Percentiles rank a stretch among this genome's conserved stretches.
These are phyloP conservation scores for Incurvaria masculella DNA, from an alignment of 2,888 invertebrate genomes.

Conservation along the genomic window DNA sequence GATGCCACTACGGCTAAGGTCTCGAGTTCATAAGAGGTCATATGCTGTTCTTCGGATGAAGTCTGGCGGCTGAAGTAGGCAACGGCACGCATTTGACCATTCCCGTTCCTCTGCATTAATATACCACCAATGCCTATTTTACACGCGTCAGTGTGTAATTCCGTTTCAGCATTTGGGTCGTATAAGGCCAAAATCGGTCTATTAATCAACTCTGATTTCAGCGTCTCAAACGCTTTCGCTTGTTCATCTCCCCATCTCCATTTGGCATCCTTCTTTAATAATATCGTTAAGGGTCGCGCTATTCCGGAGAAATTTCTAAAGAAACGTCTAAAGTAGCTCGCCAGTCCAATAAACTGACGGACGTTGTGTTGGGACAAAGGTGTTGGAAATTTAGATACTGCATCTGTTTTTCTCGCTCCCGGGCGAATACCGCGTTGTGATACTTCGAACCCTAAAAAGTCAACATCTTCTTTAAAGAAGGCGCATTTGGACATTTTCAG, in stretches of 20 bases:
- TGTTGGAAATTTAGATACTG: slow-evolving; percentile 13
- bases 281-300: slow-evolving; percentile 18
- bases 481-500: slow-evolving; percentile 20
- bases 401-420: slow-evolving; percentile 13
- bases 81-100: slow-evolving; percentile 14
- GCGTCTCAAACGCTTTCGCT: slow-evolving; percentile 14
- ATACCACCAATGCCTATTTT: slow-evolving; percentile 22
- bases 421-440: slow-evolving; percentile 17
- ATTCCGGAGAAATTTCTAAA: slow-evolving; percentile 18
- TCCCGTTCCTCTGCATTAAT: slow-evolving; percentile 19
- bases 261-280: slow-evolving; percentile 10
- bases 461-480: slow-evolving; percentile 18
- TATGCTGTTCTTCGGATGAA: slow-evolving; percentile 21
- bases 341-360: slow-evolving; percentile 20
- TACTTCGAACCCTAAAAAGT: slow-evolving; percentile 20
- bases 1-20: slow-evolving; percentile 24
- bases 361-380: slow-evolving; percentile 19
- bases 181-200: slow-evolving; percentile 22
- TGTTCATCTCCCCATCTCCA: slow-evolving; percentile 18
- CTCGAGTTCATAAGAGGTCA: slow-evolving; percentile 26
- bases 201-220: slow-evolving; percentile 18
- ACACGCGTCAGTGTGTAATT: slow-evolving; percentile 28
- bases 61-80: slow-evolving; percentile 23
- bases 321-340: slow-evolving; percentile 22
- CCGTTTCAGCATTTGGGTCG: slow-evolving; percentile 16